phyloP scores from a whole-genome alignment of 2,888 invertebrate species.

The Acanthosepion lycidas region DNA sequence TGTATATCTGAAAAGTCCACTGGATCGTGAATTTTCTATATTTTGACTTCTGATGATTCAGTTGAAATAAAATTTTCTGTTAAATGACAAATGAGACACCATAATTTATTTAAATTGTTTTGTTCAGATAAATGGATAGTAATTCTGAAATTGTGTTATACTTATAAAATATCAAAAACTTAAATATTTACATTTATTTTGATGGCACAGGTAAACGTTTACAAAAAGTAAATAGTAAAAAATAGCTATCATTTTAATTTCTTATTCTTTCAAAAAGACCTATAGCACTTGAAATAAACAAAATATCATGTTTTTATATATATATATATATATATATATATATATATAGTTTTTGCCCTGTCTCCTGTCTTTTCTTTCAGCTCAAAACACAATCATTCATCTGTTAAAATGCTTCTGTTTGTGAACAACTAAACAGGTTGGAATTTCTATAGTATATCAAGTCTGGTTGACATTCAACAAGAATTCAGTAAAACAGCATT shows the following conservation, averaged over 20 bases:
- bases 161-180: no score
- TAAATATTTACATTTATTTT: no score
- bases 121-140: no score
- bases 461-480: background rate
- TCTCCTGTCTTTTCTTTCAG: background rate
- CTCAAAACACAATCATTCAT: background rate
- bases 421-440: background rate
- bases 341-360: background rate
- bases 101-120: no score
- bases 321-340: background rate
- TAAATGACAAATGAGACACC: no score
- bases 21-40: no score
- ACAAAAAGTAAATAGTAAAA: no score
- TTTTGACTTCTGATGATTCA: no score
- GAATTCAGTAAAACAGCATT: background rate
- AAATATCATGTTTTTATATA: background rate
- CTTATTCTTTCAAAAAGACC: background rate
- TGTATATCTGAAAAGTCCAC: no score
- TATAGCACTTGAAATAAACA: background rate
- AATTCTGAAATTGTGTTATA: no score
- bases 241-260: background rate
- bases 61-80: no score
- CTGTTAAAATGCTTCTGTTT: background rate
- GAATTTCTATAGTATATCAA: background rate
- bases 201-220: no score